These are phyloP conservation scores for Acinonyx jubatus DNA, from an alignment of 2,113 vertebrate genomes.

Conservation along the genomic window DNA sequence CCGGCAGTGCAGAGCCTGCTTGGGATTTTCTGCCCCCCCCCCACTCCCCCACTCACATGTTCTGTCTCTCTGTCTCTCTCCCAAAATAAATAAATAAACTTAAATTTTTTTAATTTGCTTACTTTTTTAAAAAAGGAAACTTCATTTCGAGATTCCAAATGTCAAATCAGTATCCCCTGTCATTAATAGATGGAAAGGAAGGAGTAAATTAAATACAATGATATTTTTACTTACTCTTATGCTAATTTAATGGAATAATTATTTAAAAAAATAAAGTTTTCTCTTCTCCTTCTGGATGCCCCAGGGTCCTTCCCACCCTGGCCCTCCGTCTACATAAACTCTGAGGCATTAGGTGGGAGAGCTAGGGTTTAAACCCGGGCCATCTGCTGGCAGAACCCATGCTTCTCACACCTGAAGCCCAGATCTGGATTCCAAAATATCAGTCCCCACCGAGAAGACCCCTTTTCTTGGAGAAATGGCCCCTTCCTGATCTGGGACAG, in stretches of 20 bases:
- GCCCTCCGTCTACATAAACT: not conserved
- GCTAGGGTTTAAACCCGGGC: not conserved
- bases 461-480: not conserved
- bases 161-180: not conserved
- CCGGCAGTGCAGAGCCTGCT: no score
- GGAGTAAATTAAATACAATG: not conserved
- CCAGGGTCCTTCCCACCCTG: not conserved
- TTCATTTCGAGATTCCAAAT: slow-evolving; percentile 4
- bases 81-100: no score
- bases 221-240: not conserved
- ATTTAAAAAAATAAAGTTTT: not conserved
- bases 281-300: not conserved
- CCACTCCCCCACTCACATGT: no score
- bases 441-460: not conserved
- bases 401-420: not conserved
- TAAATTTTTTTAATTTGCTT: no score
- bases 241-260: not conserved
- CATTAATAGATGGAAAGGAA: not conserved
- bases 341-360: not conserved
- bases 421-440: not conserved
- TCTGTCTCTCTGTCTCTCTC: no score
- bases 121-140: not conserved
- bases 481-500: not conserved
- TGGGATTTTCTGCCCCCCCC: no score
- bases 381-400: not conserved